Evolutionary conservation across 2,797 vertebrate species (phyloP).

Genomic region (Sarcophilus harrisii): DNA sequence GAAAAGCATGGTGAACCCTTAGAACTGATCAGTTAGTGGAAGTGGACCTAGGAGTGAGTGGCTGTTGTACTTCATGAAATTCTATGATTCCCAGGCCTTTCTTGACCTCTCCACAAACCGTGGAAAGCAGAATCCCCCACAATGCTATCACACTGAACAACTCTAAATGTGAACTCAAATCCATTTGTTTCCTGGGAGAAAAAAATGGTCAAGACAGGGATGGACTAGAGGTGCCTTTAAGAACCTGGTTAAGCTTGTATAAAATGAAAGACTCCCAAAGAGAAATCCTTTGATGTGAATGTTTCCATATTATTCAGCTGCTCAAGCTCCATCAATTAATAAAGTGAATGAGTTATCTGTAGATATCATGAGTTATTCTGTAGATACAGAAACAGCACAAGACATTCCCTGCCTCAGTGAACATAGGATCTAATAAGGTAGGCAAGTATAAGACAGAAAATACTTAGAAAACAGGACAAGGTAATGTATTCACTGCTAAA

Average conservation of each 20-base stretch:
- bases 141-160: not conserved
- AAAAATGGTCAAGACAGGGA: not conserved
- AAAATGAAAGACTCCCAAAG: not conserved
- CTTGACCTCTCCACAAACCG: not conserved
- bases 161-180: not conserved
- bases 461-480: not conserved
- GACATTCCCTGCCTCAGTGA: not conserved
- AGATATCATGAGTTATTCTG: not conserved
- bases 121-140: not conserved
- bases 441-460: not conserved
- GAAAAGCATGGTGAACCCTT: not conserved
- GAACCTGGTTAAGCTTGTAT: not conserved
- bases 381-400: not conserved
- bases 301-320: not conserved
- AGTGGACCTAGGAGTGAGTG: not conserved
- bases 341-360: not conserved
- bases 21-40: not conserved
- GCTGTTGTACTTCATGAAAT: not conserved
- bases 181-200: not conserved
- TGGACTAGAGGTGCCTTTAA: not conserved
- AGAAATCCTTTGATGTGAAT: not conserved
- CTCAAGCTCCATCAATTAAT: not conserved
- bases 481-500: not conserved
- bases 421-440: not conserved
- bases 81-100: not conserved